A percentile compares a stretch with the other conserved stretches of the same genome.
Evolutionary conservation across 1,140 invertebrate species (phyloP).

Genomic region (Drosophila carrolli): DNA sequence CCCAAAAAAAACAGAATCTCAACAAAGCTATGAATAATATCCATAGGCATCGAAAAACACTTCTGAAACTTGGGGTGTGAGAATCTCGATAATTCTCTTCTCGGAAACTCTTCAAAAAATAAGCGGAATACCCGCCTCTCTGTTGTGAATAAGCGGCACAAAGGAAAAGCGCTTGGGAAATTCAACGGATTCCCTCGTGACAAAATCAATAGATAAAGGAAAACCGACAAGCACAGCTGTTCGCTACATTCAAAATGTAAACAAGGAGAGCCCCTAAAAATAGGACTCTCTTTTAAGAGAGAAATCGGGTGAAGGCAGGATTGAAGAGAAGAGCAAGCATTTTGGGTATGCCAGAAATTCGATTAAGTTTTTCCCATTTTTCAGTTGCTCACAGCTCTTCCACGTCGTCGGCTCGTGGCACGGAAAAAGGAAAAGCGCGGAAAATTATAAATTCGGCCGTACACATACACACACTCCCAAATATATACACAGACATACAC

Average conservation of each 20-base stretch:
- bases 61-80: constrained; percentile 8
- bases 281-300: constrained; percentile 43
- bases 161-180: constrained; percentile 36
- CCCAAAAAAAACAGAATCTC: constrained; percentile 9
- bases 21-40: constrained; percentile 16
- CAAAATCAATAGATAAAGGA: constrained; percentile 74
- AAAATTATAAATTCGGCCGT: constrained; percentile 32
- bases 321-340: constrained; percentile 4
- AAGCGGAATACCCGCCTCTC: constrained; percentile 28
- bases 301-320: not conserved
- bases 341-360: constrained; percentile 12
- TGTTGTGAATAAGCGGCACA: constrained; percentile 72
- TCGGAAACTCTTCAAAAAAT: not conserved
- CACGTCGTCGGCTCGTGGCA: constrained; percentile 59
- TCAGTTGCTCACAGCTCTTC: constrained; percentile 82
- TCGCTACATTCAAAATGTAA: constrained; percentile 39
- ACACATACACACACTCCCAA: constrained; percentile 34
- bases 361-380: constrained; percentile 49
- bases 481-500: constrained; percentile 26
- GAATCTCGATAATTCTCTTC: constrained; percentile 17
- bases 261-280: constrained; percentile 52
- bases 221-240: constrained; percentile 65
- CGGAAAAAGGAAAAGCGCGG: constrained; percentile 43
- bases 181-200: constrained; percentile 46
- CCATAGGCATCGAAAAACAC: constrained; percentile 19